These are phyloP conservation scores for Harpagus bidentatus DNA, from an alignment of 2,113 vertebrate genomes.

Conservation along the genomic window DNA sequence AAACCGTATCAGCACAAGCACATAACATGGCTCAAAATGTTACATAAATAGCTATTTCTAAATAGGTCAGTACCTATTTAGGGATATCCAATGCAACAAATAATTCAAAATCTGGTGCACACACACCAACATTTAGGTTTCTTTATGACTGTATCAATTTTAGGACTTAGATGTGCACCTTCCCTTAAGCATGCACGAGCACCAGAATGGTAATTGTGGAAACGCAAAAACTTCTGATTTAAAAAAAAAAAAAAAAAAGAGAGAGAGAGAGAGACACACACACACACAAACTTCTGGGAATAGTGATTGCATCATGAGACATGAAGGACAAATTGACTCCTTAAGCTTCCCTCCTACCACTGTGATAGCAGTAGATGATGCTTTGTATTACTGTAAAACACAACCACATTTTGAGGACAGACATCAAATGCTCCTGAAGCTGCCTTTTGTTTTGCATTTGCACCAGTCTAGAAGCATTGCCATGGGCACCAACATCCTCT, in stretches of 20 bases:
- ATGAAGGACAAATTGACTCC: neutral
- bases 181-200: neutral
- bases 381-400: neutral
- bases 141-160: neutral
- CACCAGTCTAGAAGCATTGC: neutral
- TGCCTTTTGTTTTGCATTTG: neutral
- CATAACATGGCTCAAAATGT: neutral
- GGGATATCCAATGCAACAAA: neutral
- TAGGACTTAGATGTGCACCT: neutral
- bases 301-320: rapidly evolving
- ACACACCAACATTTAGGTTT: neutral
- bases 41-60: neutral
- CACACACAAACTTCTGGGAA: neutral
- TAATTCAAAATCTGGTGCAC: neutral
- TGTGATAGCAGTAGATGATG: neutral
- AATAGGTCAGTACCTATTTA: neutral
- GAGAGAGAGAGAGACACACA: rapidly evolving
- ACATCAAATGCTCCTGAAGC: neutral
- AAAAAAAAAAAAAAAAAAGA: too few relatives aligned
- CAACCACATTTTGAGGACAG: neutral
- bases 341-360: neutral
- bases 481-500: neutral
- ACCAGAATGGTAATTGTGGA: neutral
- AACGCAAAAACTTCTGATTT: neutral
- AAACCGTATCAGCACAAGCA: neutral